These are phyloP conservation scores for Drosophila algonquin DNA, from an alignment of 2,888 invertebrate species.

Conservation along the genomic window DNA sequence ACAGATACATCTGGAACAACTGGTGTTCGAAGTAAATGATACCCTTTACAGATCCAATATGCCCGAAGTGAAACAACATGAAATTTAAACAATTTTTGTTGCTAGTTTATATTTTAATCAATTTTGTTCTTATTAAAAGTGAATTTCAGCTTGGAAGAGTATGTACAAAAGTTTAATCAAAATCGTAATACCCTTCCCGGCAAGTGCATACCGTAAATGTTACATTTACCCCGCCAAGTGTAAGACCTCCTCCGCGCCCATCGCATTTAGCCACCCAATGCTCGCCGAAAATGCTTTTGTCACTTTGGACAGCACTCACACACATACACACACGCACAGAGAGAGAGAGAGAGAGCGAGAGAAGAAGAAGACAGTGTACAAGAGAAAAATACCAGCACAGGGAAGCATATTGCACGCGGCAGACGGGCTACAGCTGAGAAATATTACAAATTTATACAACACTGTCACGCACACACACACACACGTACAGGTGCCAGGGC, in stretches of 20 bases:
- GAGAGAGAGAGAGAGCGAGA: neutral
- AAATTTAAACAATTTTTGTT: too few species aligned
- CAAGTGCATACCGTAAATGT: conserved; percentile 14
- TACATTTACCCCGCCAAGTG: conserved; percentile 28
- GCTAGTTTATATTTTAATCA: too few species aligned
- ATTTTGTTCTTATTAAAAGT: too few species aligned
- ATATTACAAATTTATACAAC: conserved; percentile 67
- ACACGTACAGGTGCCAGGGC: conserved; percentile 32
- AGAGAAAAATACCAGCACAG: conserved; percentile 15
- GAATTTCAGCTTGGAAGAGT: too few species aligned
- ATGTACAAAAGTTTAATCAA: too few species aligned
- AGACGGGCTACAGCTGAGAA: conserved; percentile 49
- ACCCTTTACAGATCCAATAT: neutral
- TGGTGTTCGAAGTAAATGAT: neutral
- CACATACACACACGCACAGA: neutral
- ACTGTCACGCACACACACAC: conserved; percentile 24
- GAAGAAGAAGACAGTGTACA: conserved; percentile 22
- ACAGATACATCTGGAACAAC: conserved; percentile 6
- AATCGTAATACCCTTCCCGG: neutral
- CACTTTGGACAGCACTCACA: conserved; percentile 46
- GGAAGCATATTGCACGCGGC: conserved; percentile 48
- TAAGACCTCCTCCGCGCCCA: conserved; percentile 4
- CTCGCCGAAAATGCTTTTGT: conserved; percentile 51
- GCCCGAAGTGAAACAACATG: too few species aligned
- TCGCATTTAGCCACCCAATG: conserved; percentile 17